phyloP scores from a whole-genome alignment of 2,797 vertebrate genomes.

The Gallinago solitaria region DNA sequence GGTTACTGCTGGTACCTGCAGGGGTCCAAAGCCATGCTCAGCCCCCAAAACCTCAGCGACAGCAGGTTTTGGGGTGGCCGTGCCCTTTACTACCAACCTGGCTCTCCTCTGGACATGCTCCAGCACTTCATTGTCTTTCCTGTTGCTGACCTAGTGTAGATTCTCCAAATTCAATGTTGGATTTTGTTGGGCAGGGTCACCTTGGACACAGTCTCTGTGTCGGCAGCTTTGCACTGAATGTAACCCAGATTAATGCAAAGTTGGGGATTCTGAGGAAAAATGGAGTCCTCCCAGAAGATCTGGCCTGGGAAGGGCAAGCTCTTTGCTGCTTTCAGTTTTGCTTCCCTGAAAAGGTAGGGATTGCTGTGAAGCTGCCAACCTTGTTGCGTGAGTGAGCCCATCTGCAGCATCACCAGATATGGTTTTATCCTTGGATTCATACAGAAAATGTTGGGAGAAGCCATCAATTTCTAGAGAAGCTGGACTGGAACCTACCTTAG shows the following conservation, averaged over 20 bases:
- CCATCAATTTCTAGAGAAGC: background rate
- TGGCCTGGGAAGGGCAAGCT: background rate
- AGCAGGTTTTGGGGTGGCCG: background rate
- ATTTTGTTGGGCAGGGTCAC: background rate
- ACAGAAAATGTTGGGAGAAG: background rate
- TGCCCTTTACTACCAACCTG: background rate
- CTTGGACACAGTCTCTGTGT: background rate
- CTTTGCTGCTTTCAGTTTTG: background rate
- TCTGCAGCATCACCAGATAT: background rate
- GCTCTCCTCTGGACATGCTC: too few relatives aligned
- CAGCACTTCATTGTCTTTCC: too few relatives aligned
- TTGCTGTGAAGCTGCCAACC: background rate
- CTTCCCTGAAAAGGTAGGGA: background rate
- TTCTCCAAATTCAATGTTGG: background rate
- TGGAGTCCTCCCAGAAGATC: background rate
- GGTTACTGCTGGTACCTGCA: background rate
- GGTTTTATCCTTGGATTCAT: background rate
- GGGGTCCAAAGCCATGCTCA: background rate
- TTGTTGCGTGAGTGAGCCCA: background rate
- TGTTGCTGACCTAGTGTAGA: background rate
- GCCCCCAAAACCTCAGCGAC: background rate
- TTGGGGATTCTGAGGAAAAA: background rate
- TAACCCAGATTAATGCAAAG: background rate
- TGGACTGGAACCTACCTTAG: background rate
- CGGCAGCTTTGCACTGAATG: background rate